Evolutionary conservation across 1,140 invertebrate genomes (phyloP).

Genomic region (Brachionus rubens): DNA sequence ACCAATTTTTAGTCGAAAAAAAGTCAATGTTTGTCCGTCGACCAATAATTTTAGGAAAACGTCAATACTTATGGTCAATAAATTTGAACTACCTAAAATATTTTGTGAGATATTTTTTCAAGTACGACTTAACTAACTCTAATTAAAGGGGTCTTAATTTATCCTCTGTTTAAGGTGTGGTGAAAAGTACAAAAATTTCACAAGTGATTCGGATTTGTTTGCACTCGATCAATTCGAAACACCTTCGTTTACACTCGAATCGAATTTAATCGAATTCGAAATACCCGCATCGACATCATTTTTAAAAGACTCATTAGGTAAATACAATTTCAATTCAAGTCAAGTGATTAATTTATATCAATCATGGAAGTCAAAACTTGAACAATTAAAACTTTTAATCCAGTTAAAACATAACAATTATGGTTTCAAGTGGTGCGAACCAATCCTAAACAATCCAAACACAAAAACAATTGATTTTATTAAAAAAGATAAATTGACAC

Average conservation of each 20-base stretch:
- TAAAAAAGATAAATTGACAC: not conserved
- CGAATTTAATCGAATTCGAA: not conserved
- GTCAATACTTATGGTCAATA: slow-evolving; percentile 1
- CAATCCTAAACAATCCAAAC: not conserved
- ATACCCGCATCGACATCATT: not conserved
- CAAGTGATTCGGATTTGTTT: not conserved
- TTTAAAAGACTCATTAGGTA: not conserved
- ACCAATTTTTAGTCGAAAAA: not conserved
- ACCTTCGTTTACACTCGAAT: not conserved
- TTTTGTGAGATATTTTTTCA: slow-evolving; percentile 30
- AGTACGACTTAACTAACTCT: not conserved
- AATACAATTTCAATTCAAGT: slow-evolving; percentile 17
- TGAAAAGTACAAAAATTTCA: slow-evolving; percentile 13
- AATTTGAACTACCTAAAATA: slow-evolving; percentile 2
- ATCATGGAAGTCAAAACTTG: not conserved
- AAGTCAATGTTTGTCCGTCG: not conserved
- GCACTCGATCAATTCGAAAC: not conserved
- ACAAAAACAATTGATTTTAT: slow-evolving; percentile 2
- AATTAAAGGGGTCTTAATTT: no score
- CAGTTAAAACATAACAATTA: slow-evolving; percentile 11
- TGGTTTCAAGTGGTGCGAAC: slow-evolving; percentile 20
- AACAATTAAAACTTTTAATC: slow-evolving; percentile 7
- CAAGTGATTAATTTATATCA: not conserved
- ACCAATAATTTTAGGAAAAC: slow-evolving; percentile 20
- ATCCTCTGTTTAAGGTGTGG: not conserved